A percentile compares a stretch with the other conserved stretches of the same genome.
Evolutionary conservation across 53 echinoderm and acorn worm genomes (phyloP).

Genomic region (Echinometra lucunter): DNA sequence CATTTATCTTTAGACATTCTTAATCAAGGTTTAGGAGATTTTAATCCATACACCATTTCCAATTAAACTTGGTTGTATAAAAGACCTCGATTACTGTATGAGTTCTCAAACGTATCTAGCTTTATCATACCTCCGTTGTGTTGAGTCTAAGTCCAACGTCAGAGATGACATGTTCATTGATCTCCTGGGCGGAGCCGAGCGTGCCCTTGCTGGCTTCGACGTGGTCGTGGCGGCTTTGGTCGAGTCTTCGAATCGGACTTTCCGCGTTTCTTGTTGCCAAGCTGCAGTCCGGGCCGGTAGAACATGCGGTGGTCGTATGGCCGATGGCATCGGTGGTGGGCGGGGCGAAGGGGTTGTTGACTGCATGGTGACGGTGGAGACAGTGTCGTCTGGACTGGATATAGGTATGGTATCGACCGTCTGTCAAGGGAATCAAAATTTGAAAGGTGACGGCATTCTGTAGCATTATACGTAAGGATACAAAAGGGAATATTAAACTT

Average conservation of each 20-base stretch:
- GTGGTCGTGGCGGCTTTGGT: background rate
- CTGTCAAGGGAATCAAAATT: slow-evolving; percentile 10
- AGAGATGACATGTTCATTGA: slow-evolving; percentile 12
- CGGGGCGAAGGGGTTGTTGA: slow-evolving; percentile 35
- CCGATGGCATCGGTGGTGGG: slow-evolving; percentile 41
- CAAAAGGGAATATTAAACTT: no score
- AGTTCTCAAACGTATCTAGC: no score
- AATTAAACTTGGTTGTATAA: no score
- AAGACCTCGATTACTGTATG: no score
- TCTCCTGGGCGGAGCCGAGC: background rate
- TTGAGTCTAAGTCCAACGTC: background rate
- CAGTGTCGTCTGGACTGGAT: slow-evolving; percentile 44
- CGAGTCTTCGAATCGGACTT: slow-evolving; percentile 31
- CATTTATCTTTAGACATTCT: no score
- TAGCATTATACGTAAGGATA: background rate
- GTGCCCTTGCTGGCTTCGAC: background rate
- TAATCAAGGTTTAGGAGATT: no score
- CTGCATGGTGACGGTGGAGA: slow-evolving; percentile 15
- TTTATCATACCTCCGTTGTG: slow-evolving; percentile 10
- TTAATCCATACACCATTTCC: no score
- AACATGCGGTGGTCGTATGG: slow-evolving; percentile 55
- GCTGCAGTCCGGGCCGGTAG: slow-evolving; percentile 40
- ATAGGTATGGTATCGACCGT: background rate
- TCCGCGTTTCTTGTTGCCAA: slow-evolving; percentile 54
- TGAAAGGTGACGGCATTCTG: background rate